Evolutionary conservation across 2,113 vertebrate species (phyloP).

Genomic region (Hylia prasina): DNA sequence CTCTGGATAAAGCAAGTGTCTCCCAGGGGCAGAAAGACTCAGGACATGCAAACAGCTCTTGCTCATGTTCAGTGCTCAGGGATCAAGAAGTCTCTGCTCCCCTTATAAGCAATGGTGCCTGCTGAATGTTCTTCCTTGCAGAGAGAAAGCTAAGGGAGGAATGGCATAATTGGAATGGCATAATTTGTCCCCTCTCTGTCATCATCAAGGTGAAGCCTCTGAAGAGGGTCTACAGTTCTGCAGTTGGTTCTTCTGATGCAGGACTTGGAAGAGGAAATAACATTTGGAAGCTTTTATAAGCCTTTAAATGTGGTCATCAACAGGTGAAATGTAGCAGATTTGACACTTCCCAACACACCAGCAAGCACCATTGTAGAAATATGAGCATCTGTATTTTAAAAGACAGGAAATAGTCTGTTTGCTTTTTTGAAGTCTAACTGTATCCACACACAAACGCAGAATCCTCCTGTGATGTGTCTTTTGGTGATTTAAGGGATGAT

Average conservation of each 20-base stretch:
- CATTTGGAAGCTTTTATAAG: neutral
- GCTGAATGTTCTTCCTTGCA: neutral
- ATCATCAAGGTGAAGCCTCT: neutral
- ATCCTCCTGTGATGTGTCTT: neutral
- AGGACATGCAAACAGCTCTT: neutral
- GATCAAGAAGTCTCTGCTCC: neutral
- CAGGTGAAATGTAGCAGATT: neutral
- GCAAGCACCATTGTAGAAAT: neutral
- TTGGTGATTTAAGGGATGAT: neutral
- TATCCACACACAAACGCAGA: neutral
- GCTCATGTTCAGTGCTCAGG: neutral
- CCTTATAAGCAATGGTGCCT: neutral
- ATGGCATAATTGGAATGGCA: rapidly evolving
- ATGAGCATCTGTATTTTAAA: neutral
- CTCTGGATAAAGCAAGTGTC: neutral
- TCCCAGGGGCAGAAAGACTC: neutral
- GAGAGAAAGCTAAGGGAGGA: neutral
- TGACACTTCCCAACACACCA: neutral
- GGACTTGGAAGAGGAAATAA: neutral
- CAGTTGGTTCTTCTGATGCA: neutral
- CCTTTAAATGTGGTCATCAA: neutral
- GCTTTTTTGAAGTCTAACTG: neutral
- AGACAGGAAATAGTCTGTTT: neutral
- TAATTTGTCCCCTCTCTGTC: neutral
- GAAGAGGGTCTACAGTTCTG: neutral